Conservation (phyloP, 2,113 vertebrate species). For the Anseranas semipalmata region DNA sequence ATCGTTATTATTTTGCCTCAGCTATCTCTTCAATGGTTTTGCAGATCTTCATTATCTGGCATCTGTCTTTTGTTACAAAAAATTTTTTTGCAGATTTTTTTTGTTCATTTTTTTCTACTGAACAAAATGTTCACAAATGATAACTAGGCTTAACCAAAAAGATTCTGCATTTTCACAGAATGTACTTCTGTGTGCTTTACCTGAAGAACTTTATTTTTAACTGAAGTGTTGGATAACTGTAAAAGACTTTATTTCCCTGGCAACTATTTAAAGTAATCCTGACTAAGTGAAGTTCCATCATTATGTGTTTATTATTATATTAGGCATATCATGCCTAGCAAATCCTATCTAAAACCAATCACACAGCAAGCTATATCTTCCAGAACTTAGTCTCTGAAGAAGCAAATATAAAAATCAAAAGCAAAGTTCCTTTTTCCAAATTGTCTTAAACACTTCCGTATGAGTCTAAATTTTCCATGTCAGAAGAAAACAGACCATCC, state of each 20-base stretch:
- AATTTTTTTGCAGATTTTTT: neutral
- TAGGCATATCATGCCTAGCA: neutral
- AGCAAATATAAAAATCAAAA: neutral
- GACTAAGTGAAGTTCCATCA: neutral
- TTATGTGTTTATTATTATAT: neutral
- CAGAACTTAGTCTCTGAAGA: neutral
- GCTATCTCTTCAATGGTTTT: neutral
- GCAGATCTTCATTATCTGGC: neutral
- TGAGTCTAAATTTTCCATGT: neutral
- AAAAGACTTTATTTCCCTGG: neutral
- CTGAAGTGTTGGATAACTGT: neutral
- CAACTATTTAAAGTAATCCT: neutral
- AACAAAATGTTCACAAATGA: neutral
- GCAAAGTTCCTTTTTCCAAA: neutral
- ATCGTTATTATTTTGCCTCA: neutral
- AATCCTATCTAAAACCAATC: neutral
- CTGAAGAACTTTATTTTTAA: neutral
- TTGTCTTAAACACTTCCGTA: neutral
- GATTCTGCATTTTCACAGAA: neutral
- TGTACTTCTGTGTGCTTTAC: neutral
- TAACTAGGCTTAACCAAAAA: neutral
- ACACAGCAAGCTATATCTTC: neutral
- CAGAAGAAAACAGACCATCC: neutral
- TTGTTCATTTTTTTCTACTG: neutral
- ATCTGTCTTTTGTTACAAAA: neutral